Evolutionary conservation across 2,888 invertebrate species (phyloP), one percentile per base, ranked within the genome.

Genomic region (Oithona nana): DNA sequence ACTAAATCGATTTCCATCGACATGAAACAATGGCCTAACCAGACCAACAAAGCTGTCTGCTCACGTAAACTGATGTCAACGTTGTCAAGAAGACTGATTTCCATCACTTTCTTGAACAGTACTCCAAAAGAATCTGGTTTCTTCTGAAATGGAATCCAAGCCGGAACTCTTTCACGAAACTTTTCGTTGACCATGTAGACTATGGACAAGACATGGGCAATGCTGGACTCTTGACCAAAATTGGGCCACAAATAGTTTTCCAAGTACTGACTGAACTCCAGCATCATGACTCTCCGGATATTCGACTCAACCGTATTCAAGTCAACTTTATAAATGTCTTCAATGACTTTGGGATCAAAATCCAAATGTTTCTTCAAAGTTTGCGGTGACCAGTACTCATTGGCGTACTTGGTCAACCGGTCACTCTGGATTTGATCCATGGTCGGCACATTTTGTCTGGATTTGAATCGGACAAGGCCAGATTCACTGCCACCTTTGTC

Each of bases 181-280:
- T 99, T 99, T 73, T 98, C 97, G 76, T 98, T 99, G 55, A 97
- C 83, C 88, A 98, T 92, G 0, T 89, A 84, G n/a, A 93, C 87
- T 66, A 98, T 90, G 0, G 95, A 94, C 82, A 98, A 82, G 70
- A 94, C 81, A 73, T 95, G 94, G n/a, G 86, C 83, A 68, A 84
- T 81, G 1, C 89, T 83, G 67, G 76, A 74, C n/a, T 80, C 81
- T 0, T 83, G 79, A 62, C 78, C 76, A 73, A 88, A 98, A 74
- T 95, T 88, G 0, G 94, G 93, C 98, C 97, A 98, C 60, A 98
- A 73, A 73, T 88, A 97, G 70, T 88, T 89, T 74, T 98, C 98
- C 68, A 98, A 73, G 73, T 95, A 98, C 71, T 95, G 97, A 65
- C 93, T 94, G 73, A 94, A 93, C 74, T 97, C 95, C 64, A 97